Evolutionary conservation across 2,888 invertebrate genomes (phyloP).

Genomic region (Patella ulyssiponensis): DNA sequence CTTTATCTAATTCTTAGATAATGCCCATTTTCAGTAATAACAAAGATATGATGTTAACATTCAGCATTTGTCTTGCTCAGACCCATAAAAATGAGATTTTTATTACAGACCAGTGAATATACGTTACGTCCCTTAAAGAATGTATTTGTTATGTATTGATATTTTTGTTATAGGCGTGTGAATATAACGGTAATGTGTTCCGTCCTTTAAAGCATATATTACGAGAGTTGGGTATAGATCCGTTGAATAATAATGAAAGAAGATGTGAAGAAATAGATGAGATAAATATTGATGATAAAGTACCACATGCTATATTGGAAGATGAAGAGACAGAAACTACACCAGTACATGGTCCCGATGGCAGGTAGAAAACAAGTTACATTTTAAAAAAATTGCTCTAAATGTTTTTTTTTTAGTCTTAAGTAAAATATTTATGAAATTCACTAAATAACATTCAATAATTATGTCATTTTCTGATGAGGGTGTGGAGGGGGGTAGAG

Average conservation of each 20-base stretch:
- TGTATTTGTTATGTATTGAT: not conserved
- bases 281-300: constrained; percentile 41
- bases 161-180: constrained; percentile 40
- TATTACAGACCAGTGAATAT: not conserved
- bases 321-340: constrained; percentile 67
- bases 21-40: too few species aligned
- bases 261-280: constrained; percentile 22
- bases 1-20: too few species aligned
- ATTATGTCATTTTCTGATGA: too few species aligned
- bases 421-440: too few species aligned
- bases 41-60: too few species aligned
- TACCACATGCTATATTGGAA: constrained; percentile 65
- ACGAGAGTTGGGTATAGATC: constrained; percentile 44
- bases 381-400: not conserved
- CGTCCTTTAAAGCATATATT: constrained; percentile 53
- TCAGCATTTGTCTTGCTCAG: too few species aligned
- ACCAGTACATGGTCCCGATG: constrained; percentile 66
- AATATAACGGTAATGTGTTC: constrained; percentile 50
- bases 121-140: not conserved
- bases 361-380: constrained; percentile 42
- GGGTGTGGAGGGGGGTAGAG: too few species aligned
- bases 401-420: too few species aligned
- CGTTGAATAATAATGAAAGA: constrained; percentile 26
- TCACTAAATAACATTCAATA: too few species aligned
- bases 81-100: too few species aligned